These are phyloP conservation scores for Parasteatoda lunata DNA, from an alignment of 2,888 invertebrate genomes.

Conservation along the genomic window DNA sequence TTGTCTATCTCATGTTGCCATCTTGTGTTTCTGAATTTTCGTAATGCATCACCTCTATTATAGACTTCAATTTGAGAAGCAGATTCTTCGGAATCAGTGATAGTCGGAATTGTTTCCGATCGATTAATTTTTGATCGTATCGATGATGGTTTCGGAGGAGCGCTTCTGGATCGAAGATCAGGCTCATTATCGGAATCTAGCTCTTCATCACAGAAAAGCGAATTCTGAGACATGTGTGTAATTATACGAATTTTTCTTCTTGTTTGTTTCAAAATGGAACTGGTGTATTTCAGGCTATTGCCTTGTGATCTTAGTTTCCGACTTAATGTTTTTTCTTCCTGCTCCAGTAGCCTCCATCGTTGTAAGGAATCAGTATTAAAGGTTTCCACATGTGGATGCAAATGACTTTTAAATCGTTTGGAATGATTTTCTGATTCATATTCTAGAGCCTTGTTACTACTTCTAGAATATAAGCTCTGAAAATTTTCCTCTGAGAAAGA, in stretches of 20 bases:
- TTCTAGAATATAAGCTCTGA: background rate
- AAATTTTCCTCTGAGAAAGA: conserved; percentile 19
- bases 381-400: background rate
- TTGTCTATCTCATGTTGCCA: background rate
- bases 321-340: background rate
- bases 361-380: background rate
- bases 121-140: background rate
- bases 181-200: background rate
- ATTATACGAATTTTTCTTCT: conserved; percentile 25
- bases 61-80: background rate
- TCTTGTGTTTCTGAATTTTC: too few relatives aligned
- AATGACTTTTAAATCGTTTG: background rate
- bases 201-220: background rate
- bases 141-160: conserved; percentile 7
- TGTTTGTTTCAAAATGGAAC: conserved; percentile 33
- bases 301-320: background rate
- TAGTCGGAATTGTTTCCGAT: background rate
- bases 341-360: conserved; percentile 20
- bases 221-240: conserved; percentile 9
- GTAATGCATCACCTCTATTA: too few relatives aligned
- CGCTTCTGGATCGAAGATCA: background rate
- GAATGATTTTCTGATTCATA: background rate
- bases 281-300: conserved; percentile 36
- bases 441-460: background rate
- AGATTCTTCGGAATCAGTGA: background rate